phyloP scores from a whole-genome alignment of 2,113 vertebrate genomes.

The Ursus arctos region DNA sequence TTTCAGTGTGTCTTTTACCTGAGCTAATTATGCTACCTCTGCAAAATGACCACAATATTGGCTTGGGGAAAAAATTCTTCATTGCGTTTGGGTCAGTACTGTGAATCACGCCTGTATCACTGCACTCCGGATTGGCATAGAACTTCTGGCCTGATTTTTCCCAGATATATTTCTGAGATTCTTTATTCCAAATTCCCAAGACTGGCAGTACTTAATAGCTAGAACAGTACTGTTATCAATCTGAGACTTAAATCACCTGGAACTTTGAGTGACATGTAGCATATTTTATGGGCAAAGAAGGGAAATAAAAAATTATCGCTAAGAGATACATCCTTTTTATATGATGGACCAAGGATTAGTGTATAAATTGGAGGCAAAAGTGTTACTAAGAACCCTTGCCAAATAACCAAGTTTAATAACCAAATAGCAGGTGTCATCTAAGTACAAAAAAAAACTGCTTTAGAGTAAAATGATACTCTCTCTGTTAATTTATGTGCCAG shows the following conservation, averaged over 20 bases:
- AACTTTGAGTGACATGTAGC: neutral
- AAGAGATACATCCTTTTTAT: neutral
- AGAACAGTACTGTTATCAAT: neutral
- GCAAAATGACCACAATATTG: conserved; percentile 9
- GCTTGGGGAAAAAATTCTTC: conserved; percentile 46
- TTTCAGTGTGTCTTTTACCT: neutral
- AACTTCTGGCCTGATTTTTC: conserved; percentile 55
- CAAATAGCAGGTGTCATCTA: neutral
- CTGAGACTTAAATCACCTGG: conserved; percentile 45
- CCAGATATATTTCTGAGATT: conserved; percentile 29
- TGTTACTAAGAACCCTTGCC: neutral
- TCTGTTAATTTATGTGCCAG: conserved; percentile 49
- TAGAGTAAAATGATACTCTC: conserved; percentile 58
- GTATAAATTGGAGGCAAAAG: conserved; percentile 48
- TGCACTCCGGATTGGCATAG: neutral
- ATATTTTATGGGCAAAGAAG: neutral
- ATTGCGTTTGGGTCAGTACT: neutral
- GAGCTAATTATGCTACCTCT: neutral
- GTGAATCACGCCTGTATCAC: neutral
- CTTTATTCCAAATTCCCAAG: conserved; percentile 25
- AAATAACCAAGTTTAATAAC: neutral
- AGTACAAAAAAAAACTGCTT: neutral
- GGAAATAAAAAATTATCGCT: conserved; percentile 2
- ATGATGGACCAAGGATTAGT: neutral
- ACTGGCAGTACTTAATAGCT: neutral